These are phyloP conservation scores for Drosophila bocqueti DNA, from an alignment of 1,140 invertebrate genomes.

Conservation along the genomic window DNA sequence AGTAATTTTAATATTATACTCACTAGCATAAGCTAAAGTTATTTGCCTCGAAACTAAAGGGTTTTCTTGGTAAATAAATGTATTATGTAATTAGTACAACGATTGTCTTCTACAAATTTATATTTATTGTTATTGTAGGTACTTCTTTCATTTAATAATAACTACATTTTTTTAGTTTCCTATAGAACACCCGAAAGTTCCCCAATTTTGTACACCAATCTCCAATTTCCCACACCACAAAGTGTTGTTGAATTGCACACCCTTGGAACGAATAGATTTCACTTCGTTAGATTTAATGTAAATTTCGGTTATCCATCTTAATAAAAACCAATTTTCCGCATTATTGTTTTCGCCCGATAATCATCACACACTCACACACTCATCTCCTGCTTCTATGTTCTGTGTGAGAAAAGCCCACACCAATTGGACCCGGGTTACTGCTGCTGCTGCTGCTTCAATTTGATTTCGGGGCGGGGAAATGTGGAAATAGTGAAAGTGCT, in stretches of 20 bases:
- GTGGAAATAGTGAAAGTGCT: constrained; percentile 64
- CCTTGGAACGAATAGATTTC: constrained; percentile 18
- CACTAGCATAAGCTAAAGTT: too few species aligned
- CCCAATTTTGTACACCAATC: background rate
- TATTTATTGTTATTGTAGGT: too few species aligned
- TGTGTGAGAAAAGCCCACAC: constrained; percentile 34
- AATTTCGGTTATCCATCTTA: constrained; percentile 51
- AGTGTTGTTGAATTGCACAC: constrained; percentile 1
- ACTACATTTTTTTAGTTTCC: too few species aligned
- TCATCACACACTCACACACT: constrained; percentile 8
- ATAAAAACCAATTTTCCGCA: constrained; percentile 53
- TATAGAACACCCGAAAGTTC: too few species aligned
- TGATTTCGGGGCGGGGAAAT: constrained; percentile 33
- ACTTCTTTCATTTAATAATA: too few species aligned
- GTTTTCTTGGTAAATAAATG: too few species aligned
- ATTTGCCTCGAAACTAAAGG: too few species aligned
- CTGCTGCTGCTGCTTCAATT: constrained; percentile 33
- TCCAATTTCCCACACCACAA: background rate
- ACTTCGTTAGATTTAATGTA: constrained; percentile 29
- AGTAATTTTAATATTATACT: too few species aligned
- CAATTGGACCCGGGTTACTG: background rate
- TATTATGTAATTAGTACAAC: too few species aligned
- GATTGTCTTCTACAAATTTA: too few species aligned
- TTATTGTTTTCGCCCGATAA: constrained; percentile 44
- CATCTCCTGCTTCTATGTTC: constrained; percentile 5